phyloP scores from a whole-genome alignment of 2,113 vertebrate genomes.

The Brachyhypopomus gauderio region DNA sequence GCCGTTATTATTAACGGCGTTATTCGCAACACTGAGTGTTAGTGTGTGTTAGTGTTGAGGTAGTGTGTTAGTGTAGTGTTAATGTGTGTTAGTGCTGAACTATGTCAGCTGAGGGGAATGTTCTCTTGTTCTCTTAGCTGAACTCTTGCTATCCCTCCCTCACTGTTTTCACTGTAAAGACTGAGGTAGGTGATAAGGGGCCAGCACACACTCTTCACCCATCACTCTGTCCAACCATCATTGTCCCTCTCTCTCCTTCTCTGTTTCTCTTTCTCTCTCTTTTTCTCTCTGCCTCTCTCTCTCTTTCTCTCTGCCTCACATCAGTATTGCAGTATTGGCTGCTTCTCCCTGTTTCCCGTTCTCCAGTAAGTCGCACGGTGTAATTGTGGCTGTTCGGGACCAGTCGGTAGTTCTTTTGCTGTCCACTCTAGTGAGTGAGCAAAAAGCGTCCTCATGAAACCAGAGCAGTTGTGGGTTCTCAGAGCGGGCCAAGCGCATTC shows the following conservation, averaged over 20 bases:
- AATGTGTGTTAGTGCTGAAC: too few species aligned
- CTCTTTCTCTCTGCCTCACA: background rate
- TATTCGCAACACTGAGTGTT: too few species aligned
- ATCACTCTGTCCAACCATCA: background rate
- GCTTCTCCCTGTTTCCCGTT: slow-evolving; percentile 21
- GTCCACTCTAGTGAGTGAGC: slow-evolving; percentile 24
- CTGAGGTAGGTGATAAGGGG: slow-evolving; percentile 41
- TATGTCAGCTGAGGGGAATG: too few species aligned
- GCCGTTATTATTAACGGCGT: too few species aligned
- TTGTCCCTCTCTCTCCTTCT: background rate
- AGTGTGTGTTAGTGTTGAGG: too few species aligned
- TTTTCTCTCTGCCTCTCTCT: background rate
- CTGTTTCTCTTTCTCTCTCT: background rate
- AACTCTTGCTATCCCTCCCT: slow-evolving; percentile 49
- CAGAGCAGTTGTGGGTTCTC: slow-evolving; percentile 45
- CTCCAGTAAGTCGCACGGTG: slow-evolving; percentile 29
- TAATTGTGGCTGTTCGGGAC: slow-evolving; percentile 49
- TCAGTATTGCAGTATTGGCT: background rate
- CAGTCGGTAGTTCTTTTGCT: slow-evolving; percentile 35
- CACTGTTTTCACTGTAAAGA: slow-evolving; percentile 49
- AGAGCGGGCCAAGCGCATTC: slow-evolving; percentile 34
- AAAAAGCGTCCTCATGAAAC: slow-evolving; percentile 32
- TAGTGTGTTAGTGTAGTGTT: too few species aligned
- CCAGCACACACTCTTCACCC: slow-evolving; percentile 12
- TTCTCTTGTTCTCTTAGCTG: too few species aligned